Evolutionary conservation across 2,888 invertebrate genomes (phyloP).

Genomic region (Lissocephala sabroskyi): DNA sequence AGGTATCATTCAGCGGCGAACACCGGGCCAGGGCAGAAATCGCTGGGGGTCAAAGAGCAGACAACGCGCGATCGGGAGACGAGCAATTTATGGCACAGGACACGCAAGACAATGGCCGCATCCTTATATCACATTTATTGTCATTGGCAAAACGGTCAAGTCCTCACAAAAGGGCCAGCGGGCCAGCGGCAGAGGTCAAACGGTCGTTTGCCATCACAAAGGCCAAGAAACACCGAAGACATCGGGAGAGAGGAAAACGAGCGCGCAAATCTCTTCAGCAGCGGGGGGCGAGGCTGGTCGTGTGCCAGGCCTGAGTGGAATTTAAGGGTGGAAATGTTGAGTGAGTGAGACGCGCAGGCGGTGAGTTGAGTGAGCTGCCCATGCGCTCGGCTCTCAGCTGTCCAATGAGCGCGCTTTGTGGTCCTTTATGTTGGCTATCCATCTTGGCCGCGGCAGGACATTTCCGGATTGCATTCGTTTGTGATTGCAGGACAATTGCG

Average conservation of each 20-base stretch:
- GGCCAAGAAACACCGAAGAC: constrained; percentile 23
- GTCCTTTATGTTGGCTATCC: constrained; percentile 35
- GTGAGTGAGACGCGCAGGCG: constrained; percentile 9
- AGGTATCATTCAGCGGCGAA: constrained; percentile 48
- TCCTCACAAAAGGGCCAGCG: constrained; percentile 33
- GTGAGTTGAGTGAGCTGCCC: constrained; percentile 5
- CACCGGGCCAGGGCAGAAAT: no score
- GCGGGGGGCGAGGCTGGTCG: constrained; percentile 71
- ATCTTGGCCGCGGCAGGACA: constrained; percentile 61
- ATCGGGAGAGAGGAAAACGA: constrained; percentile 32
- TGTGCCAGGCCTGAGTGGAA: no score
- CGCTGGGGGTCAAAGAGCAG: no score
- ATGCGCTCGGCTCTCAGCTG: constrained; percentile 1
- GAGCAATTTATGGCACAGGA: constrained; percentile 48
- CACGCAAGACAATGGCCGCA: constrained; percentile 27
- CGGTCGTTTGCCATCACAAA: constrained; percentile 27
- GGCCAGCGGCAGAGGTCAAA: constrained; percentile 53
- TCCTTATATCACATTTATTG: constrained; percentile 59
- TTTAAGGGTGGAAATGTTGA: no score
- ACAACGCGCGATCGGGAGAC: constrained; percentile 2
- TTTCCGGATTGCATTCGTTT: constrained; percentile 64
- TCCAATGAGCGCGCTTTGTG: no score
- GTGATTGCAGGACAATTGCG: constrained; percentile 51
- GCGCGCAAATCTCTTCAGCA: no score
- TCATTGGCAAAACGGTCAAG: constrained; percentile 40